These are phyloP conservation scores for Coremacera marginata DNA, from an alignment of 2,888 invertebrate genomes.

Conservation along the genomic window DNA sequence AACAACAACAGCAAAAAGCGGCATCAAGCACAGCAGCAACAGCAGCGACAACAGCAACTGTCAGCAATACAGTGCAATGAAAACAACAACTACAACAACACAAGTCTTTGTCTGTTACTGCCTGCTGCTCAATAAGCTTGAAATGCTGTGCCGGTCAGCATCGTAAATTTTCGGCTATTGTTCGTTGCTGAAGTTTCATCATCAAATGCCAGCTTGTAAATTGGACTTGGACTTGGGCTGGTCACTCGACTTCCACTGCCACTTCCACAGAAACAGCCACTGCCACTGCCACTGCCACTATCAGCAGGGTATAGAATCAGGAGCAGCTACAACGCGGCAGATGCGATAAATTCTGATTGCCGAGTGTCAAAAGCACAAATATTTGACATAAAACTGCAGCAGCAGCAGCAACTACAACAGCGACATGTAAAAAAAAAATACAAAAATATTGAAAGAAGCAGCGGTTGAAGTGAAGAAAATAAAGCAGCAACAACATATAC, in stretches of 20 bases:
- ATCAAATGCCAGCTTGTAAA: not conserved
- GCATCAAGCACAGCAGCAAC: not conserved
- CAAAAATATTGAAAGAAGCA: not conserved
- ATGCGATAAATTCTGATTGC: constrained; percentile 49
- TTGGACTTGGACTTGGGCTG: not conserved
- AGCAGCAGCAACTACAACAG: constrained; percentile 13
- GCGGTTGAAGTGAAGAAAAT: not conserved
- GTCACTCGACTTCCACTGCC: not conserved
- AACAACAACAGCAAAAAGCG: constrained; percentile 8
- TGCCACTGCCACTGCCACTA: not conserved
- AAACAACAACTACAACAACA: constrained; percentile 10
- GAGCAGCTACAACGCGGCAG: constrained; percentile 40
- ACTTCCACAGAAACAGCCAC: not conserved
- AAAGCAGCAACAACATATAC: not conserved
- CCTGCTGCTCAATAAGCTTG: constrained; percentile 24
- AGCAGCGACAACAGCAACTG: constrained; percentile 18
- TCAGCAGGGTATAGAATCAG: constrained; percentile 8
- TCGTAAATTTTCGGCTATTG: constrained; percentile 30
- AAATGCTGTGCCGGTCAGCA: constrained; percentile 14
- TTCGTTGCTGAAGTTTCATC: not conserved
- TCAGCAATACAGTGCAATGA: constrained; percentile 10
- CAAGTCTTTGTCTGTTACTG: not conserved
- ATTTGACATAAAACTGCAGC: constrained; percentile 29
- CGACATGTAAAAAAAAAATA: not conserved
- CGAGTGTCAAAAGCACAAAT: constrained; percentile 48